Evolutionary conservation across 2,888 invertebrate species (phyloP).

Genomic region (Dryomyza anilis): DNA sequence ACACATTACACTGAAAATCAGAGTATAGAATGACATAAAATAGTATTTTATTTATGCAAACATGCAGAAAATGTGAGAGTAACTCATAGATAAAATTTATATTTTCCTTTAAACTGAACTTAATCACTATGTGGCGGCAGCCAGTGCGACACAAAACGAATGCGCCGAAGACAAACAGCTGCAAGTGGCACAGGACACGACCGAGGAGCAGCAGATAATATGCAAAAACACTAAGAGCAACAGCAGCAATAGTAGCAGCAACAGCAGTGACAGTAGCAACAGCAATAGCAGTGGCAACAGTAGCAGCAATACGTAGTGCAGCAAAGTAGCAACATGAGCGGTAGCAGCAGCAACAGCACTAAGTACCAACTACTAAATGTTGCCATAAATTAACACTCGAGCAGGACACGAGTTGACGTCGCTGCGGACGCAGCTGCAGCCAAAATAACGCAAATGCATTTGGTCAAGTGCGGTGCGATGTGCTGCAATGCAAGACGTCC

Average conservation of each 20-base stretch:
- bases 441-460: conserved; percentile 41
- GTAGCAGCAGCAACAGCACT: conserved; percentile 19
- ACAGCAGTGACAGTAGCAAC: neutral
- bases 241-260: conserved; percentile 1
- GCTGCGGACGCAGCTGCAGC: conserved; percentile 36
- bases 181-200: neutral
- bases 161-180: neutral
- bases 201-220: neutral
- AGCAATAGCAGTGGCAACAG: neutral
- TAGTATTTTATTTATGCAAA: too few species aligned
- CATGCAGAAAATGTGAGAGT: too few species aligned
- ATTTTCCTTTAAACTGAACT: neutral
- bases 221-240: conserved; percentile 13
- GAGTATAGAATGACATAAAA: too few species aligned
- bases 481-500: neutral
- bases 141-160: too few species aligned
- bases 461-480: conserved; percentile 13
- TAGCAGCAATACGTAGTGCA: neutral
- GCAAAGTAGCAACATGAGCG: conserved; percentile 8
- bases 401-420: conserved; percentile 9
- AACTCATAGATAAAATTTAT: neutral
- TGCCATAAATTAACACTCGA: conserved; percentile 29
- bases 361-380: conserved; percentile 28
- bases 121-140: neutral
- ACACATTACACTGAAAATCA: too few species aligned